Percentiles rank a stretch among this genome's conserved stretches.
Evolutionary conservation across 1,140 invertebrate species (phyloP).

Genomic region (Drosophila guanche): DNA sequence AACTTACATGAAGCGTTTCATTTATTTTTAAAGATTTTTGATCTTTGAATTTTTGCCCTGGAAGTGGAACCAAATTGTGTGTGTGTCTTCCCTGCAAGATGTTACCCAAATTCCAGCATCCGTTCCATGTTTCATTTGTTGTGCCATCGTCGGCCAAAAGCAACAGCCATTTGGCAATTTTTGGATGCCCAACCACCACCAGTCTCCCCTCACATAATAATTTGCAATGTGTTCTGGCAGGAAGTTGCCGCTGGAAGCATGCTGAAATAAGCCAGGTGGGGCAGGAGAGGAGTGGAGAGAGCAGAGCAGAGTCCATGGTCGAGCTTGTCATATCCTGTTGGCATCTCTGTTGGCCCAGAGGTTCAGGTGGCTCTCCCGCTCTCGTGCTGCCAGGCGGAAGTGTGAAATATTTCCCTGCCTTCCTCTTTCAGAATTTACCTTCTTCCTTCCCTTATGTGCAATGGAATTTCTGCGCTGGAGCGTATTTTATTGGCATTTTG

Average conservation of each 20-base stretch:
- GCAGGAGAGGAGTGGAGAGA: constrained; percentile 1
- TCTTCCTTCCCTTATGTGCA: constrained; percentile 47
- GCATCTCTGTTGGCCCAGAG: constrained; percentile 41
- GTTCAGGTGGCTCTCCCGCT: constrained; percentile 33
- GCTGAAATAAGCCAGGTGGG: constrained; percentile 29
- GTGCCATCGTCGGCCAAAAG: constrained; percentile 15
- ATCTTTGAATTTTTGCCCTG: too few relatives aligned
- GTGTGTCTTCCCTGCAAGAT: too few relatives aligned
- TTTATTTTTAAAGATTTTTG: too few relatives aligned
- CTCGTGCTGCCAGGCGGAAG: constrained; percentile 49
- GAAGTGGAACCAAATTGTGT: too few relatives aligned
- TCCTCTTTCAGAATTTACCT: constrained; percentile 26
- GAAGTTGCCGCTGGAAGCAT: constrained; percentile 58
- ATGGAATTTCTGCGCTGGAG: constrained; percentile 71
- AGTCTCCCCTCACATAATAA: constrained; percentile 49
- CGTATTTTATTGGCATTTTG: constrained; percentile 79
- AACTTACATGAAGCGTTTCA: too few relatives aligned
- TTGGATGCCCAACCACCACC: constrained; percentile 23
- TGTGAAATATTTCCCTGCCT: constrained; percentile 59
- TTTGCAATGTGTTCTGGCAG: constrained; percentile 60
- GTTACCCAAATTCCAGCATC: not conserved
- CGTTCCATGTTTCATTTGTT: constrained; percentile 7
- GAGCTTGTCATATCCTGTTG: constrained; percentile 78
- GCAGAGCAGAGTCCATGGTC: constrained; percentile 15
- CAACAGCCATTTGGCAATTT: constrained; percentile 50